Evolutionary conservation across 1,140 invertebrate species (phyloP).

Genomic region (silkworm (Bombyx mori)): ASM3026992v2 NC_085111.1:6035501-6036000

Average conservation of each 20-base stretch:
- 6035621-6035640: conserved; percentile 31
- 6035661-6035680: conserved; percentile 47
- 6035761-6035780: not conserved
- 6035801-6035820: conserved; percentile 71
- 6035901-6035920: conserved; percentile 42
- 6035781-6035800: conserved; percentile 46
- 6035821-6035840: conserved; percentile 74
- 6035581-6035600: conserved; percentile 34
- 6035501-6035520: conserved; percentile 52
- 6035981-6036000: conserved; percentile 69
- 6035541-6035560: conserved; percentile 21
- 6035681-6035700: conserved; percentile 42
- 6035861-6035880: conserved; percentile 63
- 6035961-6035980: conserved; percentile 69
- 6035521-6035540: conserved; percentile 46
- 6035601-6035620: conserved; percentile 33
- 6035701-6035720: conserved; percentile 38
- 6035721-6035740: conserved; percentile 1
- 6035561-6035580: conserved; percentile 25
- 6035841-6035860: conserved; percentile 50
- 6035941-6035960: conserved; percentile 70
- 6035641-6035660: conserved; percentile 39
- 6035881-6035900: conserved; percentile 73
- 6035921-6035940: conserved; percentile 64
- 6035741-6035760: not conserved